A percentile compares a stretch with the other conserved stretches of the same genome.
These are phyloP conservation scores for Pyrrhia umbra DNA, from an alignment of 2,888 invertebrate genomes.

Conservation along the genomic window DNA sequence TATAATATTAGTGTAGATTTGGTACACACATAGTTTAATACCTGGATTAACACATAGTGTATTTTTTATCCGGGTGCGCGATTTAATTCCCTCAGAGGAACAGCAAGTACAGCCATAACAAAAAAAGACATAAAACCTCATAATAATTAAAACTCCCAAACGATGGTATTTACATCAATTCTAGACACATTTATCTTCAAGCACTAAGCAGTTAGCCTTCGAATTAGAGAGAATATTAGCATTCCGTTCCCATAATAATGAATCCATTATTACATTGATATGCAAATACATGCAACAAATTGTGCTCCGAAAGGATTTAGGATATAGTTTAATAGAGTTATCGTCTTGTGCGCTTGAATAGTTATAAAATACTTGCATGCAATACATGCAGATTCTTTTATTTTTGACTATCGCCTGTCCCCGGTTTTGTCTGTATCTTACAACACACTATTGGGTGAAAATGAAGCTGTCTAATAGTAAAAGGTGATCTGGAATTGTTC, in stretches of 20 bases:
- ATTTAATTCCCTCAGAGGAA: too few species aligned
- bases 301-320: constrained; percentile 74
- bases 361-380: constrained; percentile 4
- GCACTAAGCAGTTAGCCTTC: constrained; percentile 79
- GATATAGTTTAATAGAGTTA: constrained; percentile 68
- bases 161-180: constrained; percentile 30
- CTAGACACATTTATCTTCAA: constrained; percentile 57
- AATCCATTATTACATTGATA: constrained; percentile 79
- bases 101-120: background rate
- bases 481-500: background rate
- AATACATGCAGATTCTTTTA: constrained; percentile 21
- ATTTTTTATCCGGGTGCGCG: too few species aligned
- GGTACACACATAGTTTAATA: too few species aligned
- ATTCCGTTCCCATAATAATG: constrained; percentile 79
- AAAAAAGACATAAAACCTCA: background rate
- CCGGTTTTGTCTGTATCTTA: too few species aligned
- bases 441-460: too few species aligned
- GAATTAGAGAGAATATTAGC: constrained; percentile 76
- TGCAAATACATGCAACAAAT: constrained; percentile 81
- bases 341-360: constrained; percentile 46
- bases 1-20: too few species aligned
- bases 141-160: constrained; percentile 3
- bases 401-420: too few species aligned
- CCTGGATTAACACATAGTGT: too few species aligned
- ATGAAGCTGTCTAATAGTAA: too few species aligned